phyloP scores from a whole-genome alignment of 92 coral and sea anemone species.

The Umimayanthus chanpuru region DNA sequence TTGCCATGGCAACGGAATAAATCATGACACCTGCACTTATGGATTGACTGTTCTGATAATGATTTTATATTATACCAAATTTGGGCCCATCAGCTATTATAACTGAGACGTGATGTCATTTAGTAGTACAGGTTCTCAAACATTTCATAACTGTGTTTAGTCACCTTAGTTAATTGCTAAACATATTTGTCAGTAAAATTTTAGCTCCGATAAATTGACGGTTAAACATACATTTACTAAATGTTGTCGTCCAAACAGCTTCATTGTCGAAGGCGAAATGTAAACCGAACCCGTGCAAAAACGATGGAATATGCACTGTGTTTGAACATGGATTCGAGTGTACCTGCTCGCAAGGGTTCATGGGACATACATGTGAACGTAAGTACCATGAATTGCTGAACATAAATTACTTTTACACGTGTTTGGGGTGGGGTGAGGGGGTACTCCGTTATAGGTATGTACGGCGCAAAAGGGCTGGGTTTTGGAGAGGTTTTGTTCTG shows the following conservation, averaged over 20 bases:
- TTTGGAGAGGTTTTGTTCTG: background rate
- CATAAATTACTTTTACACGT: background rate
- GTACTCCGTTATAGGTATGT: background rate
- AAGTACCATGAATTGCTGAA: conserved; percentile 11
- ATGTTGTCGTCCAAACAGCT: conserved; percentile 38
- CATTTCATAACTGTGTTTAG: too few species aligned
- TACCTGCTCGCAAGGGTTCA: conserved; percentile 86
- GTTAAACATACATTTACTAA: background rate
- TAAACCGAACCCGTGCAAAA: conserved; percentile 89
- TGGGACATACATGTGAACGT: conserved; percentile 93
- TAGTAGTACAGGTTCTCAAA: too few species aligned
- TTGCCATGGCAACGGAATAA: too few species aligned
- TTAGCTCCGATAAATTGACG: background rate
- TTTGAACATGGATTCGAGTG: conserved; percentile 84
- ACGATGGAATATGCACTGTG: conserved; percentile 94
- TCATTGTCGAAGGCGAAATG: conserved; percentile 72
- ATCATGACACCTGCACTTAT: too few species aligned
- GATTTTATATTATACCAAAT: too few species aligned
- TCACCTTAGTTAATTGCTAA: too few species aligned
- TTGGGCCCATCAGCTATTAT: too few species aligned
- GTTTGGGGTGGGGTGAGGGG: too few species aligned
- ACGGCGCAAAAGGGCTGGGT: background rate
- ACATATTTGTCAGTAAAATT: too few species aligned
- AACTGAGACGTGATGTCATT: too few species aligned
- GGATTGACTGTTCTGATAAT: too few species aligned